These are phyloP conservation scores for Tilapia sparmanii DNA, from an alignment of 2,113 vertebrate species.

Conservation along the genomic window DNA sequence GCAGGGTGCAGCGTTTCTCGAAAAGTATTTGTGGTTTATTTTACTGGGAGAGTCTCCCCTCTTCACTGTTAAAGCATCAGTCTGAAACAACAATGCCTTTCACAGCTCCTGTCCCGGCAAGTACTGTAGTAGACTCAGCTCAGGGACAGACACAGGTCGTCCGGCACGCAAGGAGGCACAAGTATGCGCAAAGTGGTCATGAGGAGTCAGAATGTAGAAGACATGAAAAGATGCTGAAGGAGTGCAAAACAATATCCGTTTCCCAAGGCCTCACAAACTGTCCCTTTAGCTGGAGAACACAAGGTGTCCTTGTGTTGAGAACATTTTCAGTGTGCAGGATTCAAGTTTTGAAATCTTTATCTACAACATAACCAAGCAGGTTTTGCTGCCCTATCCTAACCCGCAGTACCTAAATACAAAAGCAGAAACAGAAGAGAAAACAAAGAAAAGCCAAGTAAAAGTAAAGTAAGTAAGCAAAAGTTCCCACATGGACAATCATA, in stretches of 20 bases:
- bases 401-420: background rate
- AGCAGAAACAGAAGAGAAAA: background rate
- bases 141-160: background rate
- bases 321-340: background rate
- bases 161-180: background rate
- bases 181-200: background rate
- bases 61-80: background rate
- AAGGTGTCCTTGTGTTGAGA: background rate
- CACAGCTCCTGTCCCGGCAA: background rate
- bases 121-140: background rate
- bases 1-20: slow-evolving; percentile 18
- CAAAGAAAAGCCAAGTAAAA: background rate
- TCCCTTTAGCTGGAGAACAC: background rate
- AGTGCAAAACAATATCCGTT: background rate
- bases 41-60: slow-evolving; percentile 31
- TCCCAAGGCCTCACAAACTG: background rate
- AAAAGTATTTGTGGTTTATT: slow-evolving; percentile 52
- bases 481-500: background rate
- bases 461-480: too few species aligned
- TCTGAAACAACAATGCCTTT: background rate
- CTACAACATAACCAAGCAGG: background rate
- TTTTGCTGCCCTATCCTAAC: background rate
- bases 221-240: background rate
- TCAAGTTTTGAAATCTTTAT: background rate
- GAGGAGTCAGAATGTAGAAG: background rate